A percentile compares a stretch with the other conserved stretches of the same genome.
Evolutionary conservation across 2,797 vertebrate species (phyloP).

Genomic region (Pteropus rufus): DNA sequence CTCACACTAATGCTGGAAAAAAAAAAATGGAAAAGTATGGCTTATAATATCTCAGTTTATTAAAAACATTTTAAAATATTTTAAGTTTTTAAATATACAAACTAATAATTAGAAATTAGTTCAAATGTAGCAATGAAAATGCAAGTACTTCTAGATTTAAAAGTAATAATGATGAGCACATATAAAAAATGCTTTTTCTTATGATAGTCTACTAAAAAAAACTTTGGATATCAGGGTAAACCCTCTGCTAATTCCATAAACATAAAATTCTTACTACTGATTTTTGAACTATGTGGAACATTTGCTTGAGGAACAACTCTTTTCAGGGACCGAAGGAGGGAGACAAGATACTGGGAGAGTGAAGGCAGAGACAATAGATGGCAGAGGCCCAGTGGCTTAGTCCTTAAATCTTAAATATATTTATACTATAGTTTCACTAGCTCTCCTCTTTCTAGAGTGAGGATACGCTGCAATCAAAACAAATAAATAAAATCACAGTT

Average conservation of each 20-base stretch:
- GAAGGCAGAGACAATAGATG: background rate
- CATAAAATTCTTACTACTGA: background rate
- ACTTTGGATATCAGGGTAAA: background rate
- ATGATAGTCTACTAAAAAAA: background rate
- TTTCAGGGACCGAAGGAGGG: background rate
- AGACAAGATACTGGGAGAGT: background rate
- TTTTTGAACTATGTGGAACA: background rate
- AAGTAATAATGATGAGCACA: background rate
- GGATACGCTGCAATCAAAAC: background rate
- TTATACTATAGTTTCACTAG: background rate
- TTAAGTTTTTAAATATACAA: background rate
- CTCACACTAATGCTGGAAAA: background rate
- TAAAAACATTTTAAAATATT: background rate
- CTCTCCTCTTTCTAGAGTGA: background rate
- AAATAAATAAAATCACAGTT: background rate
- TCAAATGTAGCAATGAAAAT: background rate
- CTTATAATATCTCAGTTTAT: background rate
- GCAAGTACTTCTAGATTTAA: background rate
- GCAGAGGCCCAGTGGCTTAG: too few species aligned
- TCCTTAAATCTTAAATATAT: background rate
- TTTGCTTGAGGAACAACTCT: background rate
- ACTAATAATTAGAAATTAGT: background rate
- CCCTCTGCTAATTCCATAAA: background rate
- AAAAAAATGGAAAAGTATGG: background rate
- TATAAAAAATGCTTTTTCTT: background rate